These are phyloP conservation scores for Actinemys pallida DNA, from an alignment of 2,113 vertebrate genomes.

Conservation along the genomic window DNA sequence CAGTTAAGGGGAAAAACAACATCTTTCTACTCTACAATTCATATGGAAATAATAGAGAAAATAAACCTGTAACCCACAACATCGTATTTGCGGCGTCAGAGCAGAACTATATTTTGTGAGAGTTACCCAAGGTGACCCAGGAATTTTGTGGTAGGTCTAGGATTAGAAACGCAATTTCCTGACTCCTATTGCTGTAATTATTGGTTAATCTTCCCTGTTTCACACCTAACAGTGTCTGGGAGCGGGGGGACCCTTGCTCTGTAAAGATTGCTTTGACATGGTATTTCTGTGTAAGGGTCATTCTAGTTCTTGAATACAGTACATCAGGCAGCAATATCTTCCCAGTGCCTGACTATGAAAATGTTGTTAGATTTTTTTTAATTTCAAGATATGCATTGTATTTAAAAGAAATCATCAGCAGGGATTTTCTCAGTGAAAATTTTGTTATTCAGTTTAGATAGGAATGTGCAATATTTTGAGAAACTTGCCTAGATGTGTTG, in stretches of 20 bases:
- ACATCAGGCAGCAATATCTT: background rate
- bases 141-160: background rate
- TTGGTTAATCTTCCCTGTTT: background rate
- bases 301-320: background rate
- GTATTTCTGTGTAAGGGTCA: background rate
- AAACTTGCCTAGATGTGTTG: conserved; percentile 25
- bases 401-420: background rate
- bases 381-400: background rate
- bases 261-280: background rate
- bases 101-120: background rate
- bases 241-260: background rate
- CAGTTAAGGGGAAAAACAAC: background rate
- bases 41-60: background rate
- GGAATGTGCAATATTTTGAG: conserved; percentile 41
- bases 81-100: fast-evolving
- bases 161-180: background rate
- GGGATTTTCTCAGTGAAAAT: conserved; percentile 9
- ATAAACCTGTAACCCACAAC: background rate
- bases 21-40: background rate
- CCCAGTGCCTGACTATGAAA: background rate
- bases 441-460: background rate
- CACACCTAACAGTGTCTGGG: background rate
- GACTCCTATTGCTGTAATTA: background rate
- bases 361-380: background rate
- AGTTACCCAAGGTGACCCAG: background rate